Base-by-base conservation (phyloP, 2,888 invertebrate genomes). In the Andrena fulva region DNA sequence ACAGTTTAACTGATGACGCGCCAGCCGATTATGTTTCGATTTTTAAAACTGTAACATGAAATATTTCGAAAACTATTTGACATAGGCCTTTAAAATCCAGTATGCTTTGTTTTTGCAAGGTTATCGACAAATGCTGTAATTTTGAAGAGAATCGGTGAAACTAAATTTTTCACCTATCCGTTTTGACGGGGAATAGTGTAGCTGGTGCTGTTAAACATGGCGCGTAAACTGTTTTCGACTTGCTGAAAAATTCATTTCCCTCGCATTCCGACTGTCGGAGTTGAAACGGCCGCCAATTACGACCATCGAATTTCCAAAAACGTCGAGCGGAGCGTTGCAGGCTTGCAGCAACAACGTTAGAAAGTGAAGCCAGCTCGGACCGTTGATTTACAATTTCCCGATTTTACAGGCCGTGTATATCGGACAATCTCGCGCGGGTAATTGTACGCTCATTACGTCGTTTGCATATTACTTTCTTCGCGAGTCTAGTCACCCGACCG, bases 381-480 rank as follows among this genome's bases (percentile, higher is more conserved):
- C 60, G 62, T 82, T 76, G 76, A 82, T 82, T 82, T 82, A 82
- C 67, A 76, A 72, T 82, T 76, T 82, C 20, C 76, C 56, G 82
- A 82, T 82, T 82, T 82, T 76, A 33, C 76, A 12, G 24, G 10
- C 42, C 20, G 20, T 5, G 52, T 81, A 64, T 77, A 82, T 82
- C 82, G 71, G 77, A 76, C 82, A 59, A 77, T 76, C 82, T 68
- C 50, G 48, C 60, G 42, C 64, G 42, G 70, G 67, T 71, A 72
- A 77, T 83, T 63, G 76, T 72, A 71, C 67, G 63, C 71, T 82
- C 76, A 56, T 82, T 82, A 82, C 71, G 68, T 71, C 29, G 74
- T 70, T 79, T 63, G 77, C 68, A 71, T 83, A 78, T 71, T 78
- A 68, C 78, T 71, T 74, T 79, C 72, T 54, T 69, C 84, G 68